Evolutionary conservation across 2,888 invertebrate species (phyloP).

Genomic region (Hyles lineata): DNA sequence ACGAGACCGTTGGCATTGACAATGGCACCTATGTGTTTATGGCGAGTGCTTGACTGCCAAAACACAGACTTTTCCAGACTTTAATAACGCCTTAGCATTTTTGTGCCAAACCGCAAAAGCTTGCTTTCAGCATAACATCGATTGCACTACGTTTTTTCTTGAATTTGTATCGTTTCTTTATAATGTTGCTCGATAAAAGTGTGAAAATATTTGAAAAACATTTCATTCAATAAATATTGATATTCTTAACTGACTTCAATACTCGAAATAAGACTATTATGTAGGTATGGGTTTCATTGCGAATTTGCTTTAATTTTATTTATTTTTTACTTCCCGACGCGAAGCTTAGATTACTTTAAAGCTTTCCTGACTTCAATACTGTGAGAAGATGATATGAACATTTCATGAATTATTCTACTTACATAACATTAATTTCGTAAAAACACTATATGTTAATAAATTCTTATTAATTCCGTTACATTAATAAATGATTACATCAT

Average conservation of each 20-base stretch:
- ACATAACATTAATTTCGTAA: background rate
- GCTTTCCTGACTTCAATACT: no score
- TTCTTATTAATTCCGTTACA: background rate
- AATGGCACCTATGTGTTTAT: conserved; percentile 37
- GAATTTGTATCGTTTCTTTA: background rate
- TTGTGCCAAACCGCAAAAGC: conserved; percentile 18
- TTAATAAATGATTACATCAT: no score
- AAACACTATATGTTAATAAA: background rate
- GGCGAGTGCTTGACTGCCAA: conserved; percentile 13
- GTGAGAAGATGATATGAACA: no score
- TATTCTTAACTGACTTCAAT: no score
- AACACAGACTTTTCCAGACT: conserved; percentile 24
- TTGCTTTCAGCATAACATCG: background rate
- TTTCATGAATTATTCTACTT: background rate
- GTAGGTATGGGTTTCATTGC: no score
- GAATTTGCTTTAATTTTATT: no score
- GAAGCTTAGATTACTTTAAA: no score
- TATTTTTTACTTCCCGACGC: no score
- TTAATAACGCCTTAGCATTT: background rate
- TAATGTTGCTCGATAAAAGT: background rate
- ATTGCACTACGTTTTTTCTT: background rate
- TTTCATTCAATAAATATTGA: no score
- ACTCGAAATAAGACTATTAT: no score
- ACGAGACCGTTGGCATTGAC: conserved; percentile 31
- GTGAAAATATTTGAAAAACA: no score